phyloP scores from a whole-genome alignment of 2,888 invertebrate genomes.

The Ptilodon capucinus region DNA sequence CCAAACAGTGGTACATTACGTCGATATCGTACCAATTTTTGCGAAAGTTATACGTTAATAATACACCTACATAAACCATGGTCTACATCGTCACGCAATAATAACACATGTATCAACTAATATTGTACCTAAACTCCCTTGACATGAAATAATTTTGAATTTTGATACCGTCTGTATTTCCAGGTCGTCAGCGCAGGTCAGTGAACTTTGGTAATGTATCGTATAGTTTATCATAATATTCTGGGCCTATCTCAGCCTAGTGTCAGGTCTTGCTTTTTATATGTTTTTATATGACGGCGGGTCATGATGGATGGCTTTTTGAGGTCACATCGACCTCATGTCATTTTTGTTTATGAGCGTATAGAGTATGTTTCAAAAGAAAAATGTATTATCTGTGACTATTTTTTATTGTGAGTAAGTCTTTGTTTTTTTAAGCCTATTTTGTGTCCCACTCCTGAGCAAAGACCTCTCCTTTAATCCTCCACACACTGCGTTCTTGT shows the following conservation, averaged over 20 bases:
- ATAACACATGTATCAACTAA: background rate
- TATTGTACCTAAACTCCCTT: background rate
- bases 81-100: background rate
- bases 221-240: background rate
- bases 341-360: no score
- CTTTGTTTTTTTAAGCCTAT: no score
- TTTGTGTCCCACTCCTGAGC: no score
- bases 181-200: constrained; percentile 1
- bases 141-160: background rate
- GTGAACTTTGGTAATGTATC: background rate
- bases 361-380: no score
- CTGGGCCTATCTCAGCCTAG: background rate
- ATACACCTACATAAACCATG: no score
- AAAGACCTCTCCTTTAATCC: no score
- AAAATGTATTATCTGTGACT: no score
- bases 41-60: background rate
- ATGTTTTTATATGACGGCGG: background rate
- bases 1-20: background rate
- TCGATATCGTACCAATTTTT: background rate
- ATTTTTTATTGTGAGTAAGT: no score
- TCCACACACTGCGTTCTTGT: no score
- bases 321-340: background rate
- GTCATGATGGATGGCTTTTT: background rate
- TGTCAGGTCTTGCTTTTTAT: background rate
- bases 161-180: background rate